Percentiles rank a stretch among this genome's conserved stretches.
phyloP scores from a whole-genome alignment of 2,888 invertebrate species.

The Dinocampus coccinellae region DNA sequence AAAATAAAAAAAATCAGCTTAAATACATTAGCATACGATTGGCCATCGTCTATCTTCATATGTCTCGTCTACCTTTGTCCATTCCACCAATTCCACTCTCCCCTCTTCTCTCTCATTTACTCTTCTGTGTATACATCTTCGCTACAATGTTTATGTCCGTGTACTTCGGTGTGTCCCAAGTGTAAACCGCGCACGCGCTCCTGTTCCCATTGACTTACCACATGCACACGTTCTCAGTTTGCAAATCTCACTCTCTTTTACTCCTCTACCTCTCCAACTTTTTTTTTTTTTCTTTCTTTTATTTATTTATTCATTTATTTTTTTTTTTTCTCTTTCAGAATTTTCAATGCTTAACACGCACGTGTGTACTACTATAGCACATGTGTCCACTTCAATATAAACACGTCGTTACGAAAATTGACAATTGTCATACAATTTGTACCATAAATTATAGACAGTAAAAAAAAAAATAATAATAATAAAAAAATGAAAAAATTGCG shows the following conservation, averaged over 20 bases:
- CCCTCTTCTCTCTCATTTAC: conserved; percentile 37
- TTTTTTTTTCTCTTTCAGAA: too few relatives aligned
- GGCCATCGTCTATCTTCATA: conserved; percentile 67
- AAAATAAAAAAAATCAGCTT: background rate
- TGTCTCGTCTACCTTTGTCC: conserved; percentile 37
- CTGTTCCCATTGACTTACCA: conserved; percentile 31
- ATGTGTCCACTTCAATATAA: conserved; percentile 13
- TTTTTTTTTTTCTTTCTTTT: background rate
- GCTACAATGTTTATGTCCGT: conserved; percentile 65
- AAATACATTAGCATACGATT: conserved; percentile 67
- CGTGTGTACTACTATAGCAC: too few relatives aligned
- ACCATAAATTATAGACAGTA: background rate
- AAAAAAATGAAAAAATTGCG: too few relatives aligned
- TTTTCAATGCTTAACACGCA: too few relatives aligned
- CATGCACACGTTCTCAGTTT: conserved; percentile 39
- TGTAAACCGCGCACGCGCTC: conserved; percentile 63
- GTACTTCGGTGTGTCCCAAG: conserved; percentile 61
- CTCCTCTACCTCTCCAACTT: conserved; percentile 20
- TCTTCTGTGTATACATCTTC: conserved; percentile 59
- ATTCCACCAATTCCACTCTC: conserved; percentile 2
- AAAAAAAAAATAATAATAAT: background rate
- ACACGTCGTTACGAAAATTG: conserved; percentile 24
- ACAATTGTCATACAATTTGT: conserved; percentile 11
- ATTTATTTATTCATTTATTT: too few relatives aligned
- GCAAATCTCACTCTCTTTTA: conserved; percentile 44